Base-by-base conservation (phyloP, 1,140 invertebrate species). In the Contarinia nasturtii region DNA sequence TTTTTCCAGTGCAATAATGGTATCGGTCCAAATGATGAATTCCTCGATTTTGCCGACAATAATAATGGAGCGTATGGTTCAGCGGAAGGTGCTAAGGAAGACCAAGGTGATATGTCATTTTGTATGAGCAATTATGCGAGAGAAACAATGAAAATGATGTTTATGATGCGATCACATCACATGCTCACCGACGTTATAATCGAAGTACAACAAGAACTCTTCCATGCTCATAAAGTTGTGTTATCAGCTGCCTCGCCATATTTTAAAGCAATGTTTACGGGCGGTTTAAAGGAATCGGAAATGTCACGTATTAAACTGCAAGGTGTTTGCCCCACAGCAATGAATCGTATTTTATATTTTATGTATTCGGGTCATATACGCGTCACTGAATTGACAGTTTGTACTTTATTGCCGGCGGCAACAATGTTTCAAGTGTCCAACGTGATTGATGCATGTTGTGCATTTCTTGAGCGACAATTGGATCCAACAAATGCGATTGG, bases 191-290 rank as follows among this genome's bases (percentile, higher is more conserved):
- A 94, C 63, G 82, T 93, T 18, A 73, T 83, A 41, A 64, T 94
- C 18, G 79, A 87, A 67, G 85, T 93, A 14, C 86, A 83, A 34
- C 72, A 74, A 12, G 82, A 89, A 59, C 63, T 84, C 17, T 92
- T 94, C 60, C 79, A 85, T 54, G 89, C 85, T 2, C 92, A 96
- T 61, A 82, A 89, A 69, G 79, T 93, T 14, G 81, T 96, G 21
- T 68, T 96, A 38, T 89, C 91, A 4, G 86, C 90, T 1, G 86
- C 83, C 48, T 93, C 90, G 68, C 90, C 90, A 2, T 96, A 94
- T 63, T 95, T 95, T 59, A 89, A 91, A 75, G 89, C 89, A 37
- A 94, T 94, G 89, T 93, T 92, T 60, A 88, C 84, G 2, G 81
- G 82, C 46, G 84, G 84, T 1, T 71, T 91, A 50, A 80, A 82